Conservation (phyloP, 1,140 invertebrate species). For the Spodoptera litura region DNA sequence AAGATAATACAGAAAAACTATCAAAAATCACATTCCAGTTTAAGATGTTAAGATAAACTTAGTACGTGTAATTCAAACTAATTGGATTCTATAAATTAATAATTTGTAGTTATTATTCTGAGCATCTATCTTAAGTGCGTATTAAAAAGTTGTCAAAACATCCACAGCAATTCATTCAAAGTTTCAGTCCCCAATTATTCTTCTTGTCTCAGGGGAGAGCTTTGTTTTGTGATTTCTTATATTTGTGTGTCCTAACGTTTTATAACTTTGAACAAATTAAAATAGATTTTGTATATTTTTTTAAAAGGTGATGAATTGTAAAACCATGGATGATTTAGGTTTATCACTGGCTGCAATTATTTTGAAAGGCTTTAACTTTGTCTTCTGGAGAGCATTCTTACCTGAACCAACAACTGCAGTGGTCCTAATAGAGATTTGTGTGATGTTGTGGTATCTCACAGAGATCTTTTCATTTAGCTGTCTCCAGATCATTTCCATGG, state of each 20-base stretch:
- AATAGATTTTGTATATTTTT: background rate
- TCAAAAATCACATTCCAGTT: too few species aligned
- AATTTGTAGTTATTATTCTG: background rate
- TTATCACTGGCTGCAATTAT: too few species aligned
- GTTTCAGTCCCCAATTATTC: background rate
- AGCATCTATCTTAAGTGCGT: background rate
- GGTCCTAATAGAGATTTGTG: constrained; percentile 89
- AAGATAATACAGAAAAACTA: too few species aligned
- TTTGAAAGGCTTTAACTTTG: too few species aligned
- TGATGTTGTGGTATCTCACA: constrained; percentile 87
- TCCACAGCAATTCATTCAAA: background rate
- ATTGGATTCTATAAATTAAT: background rate
- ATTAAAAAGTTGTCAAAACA: background rate
- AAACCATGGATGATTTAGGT: too few species aligned
- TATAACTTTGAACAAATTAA: too few species aligned
- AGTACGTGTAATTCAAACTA: too few species aligned
- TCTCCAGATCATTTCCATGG: constrained; percentile 92
- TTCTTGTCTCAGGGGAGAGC: background rate
- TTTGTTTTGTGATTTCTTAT: background rate
- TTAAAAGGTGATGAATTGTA: too few species aligned
- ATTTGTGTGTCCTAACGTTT: background rate
- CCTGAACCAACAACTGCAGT: constrained; percentile 76
- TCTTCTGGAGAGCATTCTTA: constrained; percentile 49
- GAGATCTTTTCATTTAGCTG: constrained; percentile 85
- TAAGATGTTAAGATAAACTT: too few species aligned